phyloP scores from a whole-genome alignment of 53 echinoderm and acorn worm genomes.

The Holothuria scabra region DNA sequence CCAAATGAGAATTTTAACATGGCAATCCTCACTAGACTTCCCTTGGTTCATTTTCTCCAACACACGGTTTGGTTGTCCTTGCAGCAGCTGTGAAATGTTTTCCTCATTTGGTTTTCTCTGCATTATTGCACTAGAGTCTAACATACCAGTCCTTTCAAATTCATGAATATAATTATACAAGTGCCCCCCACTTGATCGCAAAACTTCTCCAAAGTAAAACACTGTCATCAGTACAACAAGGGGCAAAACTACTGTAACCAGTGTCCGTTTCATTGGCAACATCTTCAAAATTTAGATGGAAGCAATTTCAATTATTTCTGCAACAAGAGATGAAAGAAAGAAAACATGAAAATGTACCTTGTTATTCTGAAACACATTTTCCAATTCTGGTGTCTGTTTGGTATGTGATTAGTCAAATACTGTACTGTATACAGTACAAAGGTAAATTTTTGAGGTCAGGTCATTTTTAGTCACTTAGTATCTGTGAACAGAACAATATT shows the following conservation, averaged over 20 bases:
- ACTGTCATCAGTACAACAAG: slow-evolving; percentile 8
- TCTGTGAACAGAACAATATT: too few relatives aligned
- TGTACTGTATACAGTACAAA: too few relatives aligned
- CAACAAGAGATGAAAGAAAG: too few relatives aligned
- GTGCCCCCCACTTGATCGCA: slow-evolving; percentile 36
- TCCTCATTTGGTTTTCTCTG: neutral
- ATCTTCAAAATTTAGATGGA: neutral
- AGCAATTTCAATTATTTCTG: neutral
- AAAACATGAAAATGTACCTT: too few relatives aligned
- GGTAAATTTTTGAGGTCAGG: too few relatives aligned
- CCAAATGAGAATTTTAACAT: slow-evolving; percentile 23
- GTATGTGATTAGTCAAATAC: too few relatives aligned
- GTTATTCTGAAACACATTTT: too few relatives aligned
- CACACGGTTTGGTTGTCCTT: slow-evolving; percentile 20
- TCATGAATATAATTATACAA: slow-evolving; percentile 37
- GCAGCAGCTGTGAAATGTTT: neutral
- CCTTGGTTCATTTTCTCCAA: neutral
- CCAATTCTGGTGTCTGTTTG: too few relatives aligned
- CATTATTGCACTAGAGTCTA: neutral
- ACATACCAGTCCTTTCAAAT: neutral
- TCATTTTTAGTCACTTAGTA: too few relatives aligned
- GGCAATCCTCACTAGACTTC: slow-evolving; percentile 4
- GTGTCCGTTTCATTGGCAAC: slow-evolving; percentile 1
- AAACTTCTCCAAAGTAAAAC: slow-evolving; percentile 4
- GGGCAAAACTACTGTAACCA: slow-evolving; percentile 22